Evolutionary conservation across 1,140 invertebrate species (phyloP), one percentile per base, ranked within the genome.

Genomic region (Stratiolaelaps scimitus): DNA sequence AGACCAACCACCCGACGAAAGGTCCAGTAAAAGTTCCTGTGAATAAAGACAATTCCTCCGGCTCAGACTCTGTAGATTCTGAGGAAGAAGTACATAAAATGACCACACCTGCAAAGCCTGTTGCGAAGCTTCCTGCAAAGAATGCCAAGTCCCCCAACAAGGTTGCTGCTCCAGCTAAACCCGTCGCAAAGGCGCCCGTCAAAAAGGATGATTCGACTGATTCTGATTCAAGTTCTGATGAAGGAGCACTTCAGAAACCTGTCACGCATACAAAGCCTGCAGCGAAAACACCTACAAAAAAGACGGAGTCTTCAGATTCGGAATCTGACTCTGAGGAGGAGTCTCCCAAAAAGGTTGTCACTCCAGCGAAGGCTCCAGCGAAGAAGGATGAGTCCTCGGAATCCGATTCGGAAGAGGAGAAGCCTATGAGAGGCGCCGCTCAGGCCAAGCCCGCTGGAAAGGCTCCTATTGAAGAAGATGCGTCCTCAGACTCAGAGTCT

Each of bases 241-340:
- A 60, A 29, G 23, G 2, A 34, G 23, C 15, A 17, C 15, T 23
- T 26, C 15, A 26, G 53, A 60, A 60, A 60, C 17, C 4, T 40
- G 34, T 40, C 15, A 60, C 17, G 2, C 15, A 15, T 15, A 26
- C 53, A 1, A 60, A 60, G 26, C 53, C 26, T 2, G 2, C 13
- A 5, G 1, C 10, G 15, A 60, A 60, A 10, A 26, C 26, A 20
- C 53, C 23, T 26, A 34, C 53, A 26, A 23, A 15, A 60, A 34
- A 26, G 15, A 34, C 2, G 1, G 20, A 15, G 15, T 29, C 15
- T 26, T 60, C 23, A 2, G 53, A 26, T 19, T 60, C 60, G 2
- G 29, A 44, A 15, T 64, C 60, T 20, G 44, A 45, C 19, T 43
- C 53, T 17, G 43, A 26, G 15, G 68, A 69, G 17, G 68, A 69